Percentiles rank a stretch among this genome's conserved stretches.
These are phyloP conservation scores for Standfussiana lucernea DNA, from an alignment of 2,888 invertebrate genomes.

Conservation along the genomic window DNA sequence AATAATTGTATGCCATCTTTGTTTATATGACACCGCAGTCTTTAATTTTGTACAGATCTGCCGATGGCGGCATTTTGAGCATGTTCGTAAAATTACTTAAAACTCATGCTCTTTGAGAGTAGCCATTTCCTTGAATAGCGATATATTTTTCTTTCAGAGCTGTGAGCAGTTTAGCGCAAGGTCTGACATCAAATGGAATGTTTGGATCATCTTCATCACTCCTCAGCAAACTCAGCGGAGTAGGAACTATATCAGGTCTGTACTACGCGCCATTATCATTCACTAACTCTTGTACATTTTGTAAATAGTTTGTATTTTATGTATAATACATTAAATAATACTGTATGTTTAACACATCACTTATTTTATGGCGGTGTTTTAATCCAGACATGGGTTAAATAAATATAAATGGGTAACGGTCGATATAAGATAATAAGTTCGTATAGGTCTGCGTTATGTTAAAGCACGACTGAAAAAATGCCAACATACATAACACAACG, in stretches of 20 bases:
- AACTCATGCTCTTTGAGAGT: constrained; percentile 49
- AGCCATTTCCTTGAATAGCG: constrained; percentile 74
- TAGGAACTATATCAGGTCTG: constrained; percentile 89
- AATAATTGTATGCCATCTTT: constrained; percentile 78
- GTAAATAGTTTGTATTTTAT: constrained; percentile 60
- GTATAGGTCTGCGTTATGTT: constrained; percentile 9
- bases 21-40: constrained; percentile 73
- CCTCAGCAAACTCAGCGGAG: constrained; percentile 89
- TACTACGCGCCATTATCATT: constrained; percentile 63
- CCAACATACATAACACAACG: not conserved
- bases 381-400: constrained; percentile 4
- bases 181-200: constrained; percentile 93
- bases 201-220: constrained; percentile 94
- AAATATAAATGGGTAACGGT: not conserved
- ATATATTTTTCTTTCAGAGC: constrained; percentile 86
- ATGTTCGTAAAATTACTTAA: constrained; percentile 74
- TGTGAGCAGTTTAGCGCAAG: constrained; percentile 90
- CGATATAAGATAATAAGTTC: constrained; percentile 12
- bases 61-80: constrained; percentile 73
- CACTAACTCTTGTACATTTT: constrained; percentile 53
- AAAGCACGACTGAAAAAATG: not conserved
- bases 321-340: constrained; percentile 53
- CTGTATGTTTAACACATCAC: constrained; percentile 43
- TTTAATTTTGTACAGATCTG: constrained; percentile 78
- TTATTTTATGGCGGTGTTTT: constrained; percentile 1